Base-by-base conservation (phyloP, 1,140 invertebrate species). In the Drosophila simulans region DNA sequence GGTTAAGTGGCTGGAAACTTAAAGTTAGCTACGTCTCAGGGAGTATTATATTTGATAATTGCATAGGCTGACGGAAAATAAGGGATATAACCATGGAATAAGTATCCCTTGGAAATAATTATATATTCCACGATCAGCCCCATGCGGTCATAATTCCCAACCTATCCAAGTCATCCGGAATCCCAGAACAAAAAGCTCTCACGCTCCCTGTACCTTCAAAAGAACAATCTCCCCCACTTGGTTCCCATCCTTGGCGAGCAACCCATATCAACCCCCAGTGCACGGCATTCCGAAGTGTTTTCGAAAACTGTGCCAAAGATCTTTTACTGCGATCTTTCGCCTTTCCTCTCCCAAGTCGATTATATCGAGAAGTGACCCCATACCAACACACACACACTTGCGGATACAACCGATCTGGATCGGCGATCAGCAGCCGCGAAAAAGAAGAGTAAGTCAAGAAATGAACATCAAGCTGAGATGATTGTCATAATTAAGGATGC, bases 401-500 rank as follows among this genome's bases (percentile, higher is more conserved):
- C 63, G 78, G 83, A 68, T 68, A 43, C 79, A 65, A 70, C 63
- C 56, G 83, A 86, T 88, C 83, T 88, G 85, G 79, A 88, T 88
- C 80, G 75, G 55, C 48, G 49, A 74, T 75, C 71, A 15, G 55
- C 39, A 76, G 69, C 62, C 68, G 40, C 62, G 27, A 25, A 37
- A 56, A 66, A 62, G 22, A 60, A 73, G 62, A 63, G 49, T 54
- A 65, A 75, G 72, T 75, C 72, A 57, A 75, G 46, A 79, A 68
- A 80, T 70, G 77, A 78, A 62, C 76, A 76, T 83, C 79, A 78
- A 79, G 70, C 83, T 72, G 83, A 62, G 83, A 77, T 89, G 84
- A 89, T 88, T 89, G 83, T 88, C 84, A 88, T 88, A 89, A 88
- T 88, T 88, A 89, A 89, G 84, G 83, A 88, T 89, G 83, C 77